Percentiles rank a stretch among this genome's conserved stretches.
Conservation (phyloP, 23 tunicate genomes). For the Trididemnum miniatum region DNA sequence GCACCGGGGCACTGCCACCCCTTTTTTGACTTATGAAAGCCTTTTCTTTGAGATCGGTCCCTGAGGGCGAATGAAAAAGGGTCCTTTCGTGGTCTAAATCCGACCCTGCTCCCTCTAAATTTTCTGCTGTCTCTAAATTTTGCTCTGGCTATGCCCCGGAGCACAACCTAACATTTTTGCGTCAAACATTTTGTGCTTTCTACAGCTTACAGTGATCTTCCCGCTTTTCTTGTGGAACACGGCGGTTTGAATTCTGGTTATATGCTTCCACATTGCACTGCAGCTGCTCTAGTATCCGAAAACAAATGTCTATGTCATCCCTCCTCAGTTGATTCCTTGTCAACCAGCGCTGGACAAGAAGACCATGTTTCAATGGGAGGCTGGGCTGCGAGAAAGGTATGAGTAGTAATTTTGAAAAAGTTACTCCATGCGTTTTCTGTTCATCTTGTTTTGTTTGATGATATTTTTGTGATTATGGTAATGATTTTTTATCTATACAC, state of each 20-base stretch:
- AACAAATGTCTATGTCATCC: conserved; percentile 93
- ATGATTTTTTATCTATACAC: not conserved
- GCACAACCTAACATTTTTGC: not conserved
- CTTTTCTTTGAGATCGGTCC: too few species aligned
- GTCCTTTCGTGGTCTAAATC: too few species aligned
- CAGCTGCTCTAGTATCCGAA: conserved; percentile 93
- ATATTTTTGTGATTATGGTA: too few species aligned
- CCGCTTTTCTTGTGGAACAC: conserved; percentile 90
- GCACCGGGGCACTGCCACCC: too few species aligned
- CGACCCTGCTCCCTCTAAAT: too few species aligned
- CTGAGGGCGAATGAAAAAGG: too few species aligned
- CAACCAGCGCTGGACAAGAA: conserved; percentile 97
- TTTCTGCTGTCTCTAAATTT: too few species aligned
- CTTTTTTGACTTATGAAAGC: too few species aligned
- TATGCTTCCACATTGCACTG: conserved; percentile 96
- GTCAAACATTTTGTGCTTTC: not conserved
- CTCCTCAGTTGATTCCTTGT: conserved; percentile 84
- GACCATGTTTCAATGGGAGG: conserved; percentile 99
- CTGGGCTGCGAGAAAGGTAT: conserved; percentile 93
- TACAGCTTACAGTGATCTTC: conserved; percentile 65
- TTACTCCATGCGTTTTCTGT: too few species aligned
- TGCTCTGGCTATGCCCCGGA: too few species aligned
- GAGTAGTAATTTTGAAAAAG: not conserved
- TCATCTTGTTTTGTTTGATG: too few species aligned
- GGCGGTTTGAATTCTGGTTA: conserved; percentile 95